Evolutionary conservation across 2,797 vertebrate genomes (phyloP), one percentile per base, ranked within the genome.

Genomic region (Oreochromis mossambicus): DNA sequence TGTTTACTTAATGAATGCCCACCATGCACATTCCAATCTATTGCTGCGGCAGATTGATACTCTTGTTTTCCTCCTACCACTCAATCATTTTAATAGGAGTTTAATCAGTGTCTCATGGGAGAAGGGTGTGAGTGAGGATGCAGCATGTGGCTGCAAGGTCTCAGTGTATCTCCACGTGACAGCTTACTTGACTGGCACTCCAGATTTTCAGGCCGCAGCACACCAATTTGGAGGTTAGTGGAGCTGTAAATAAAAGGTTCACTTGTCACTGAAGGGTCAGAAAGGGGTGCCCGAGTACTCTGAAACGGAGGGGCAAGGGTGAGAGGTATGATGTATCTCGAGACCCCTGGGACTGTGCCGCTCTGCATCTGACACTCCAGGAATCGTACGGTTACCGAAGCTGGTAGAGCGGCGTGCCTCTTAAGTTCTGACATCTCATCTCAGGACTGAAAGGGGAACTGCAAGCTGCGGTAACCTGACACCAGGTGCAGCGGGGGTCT

Each of bases 301-400:
- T 19, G 34, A 54, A 79, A 52, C 3, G 15, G 34, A 70, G 24
- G 26, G 38, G 79, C 55, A 61, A 81, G 80, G 80, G 80, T 50
- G 55, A 83, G 63, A 84, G 88, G 54, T 13, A 82, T 38, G 87
- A 46, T 90, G 91, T 92, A 91, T 92, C 91, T 43, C 84, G 92
- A 94, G 90, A 91, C 92, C 85, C 91, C 82, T 94, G 94, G 89
- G 94, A 95, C 86, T 8, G 77, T 4, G 8, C 76, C 80, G 80
- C 88, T 93, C 88, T 83, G 85, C 87, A 80, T 84, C 83, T 91
- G 93, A 92, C 90, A 91, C 93, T 91, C 85, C 78, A 90, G 90
- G 92, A 95, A 92, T 95, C 88, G 83, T 92, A 93, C 86, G 84
- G 92, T 93, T 93, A 92, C 89, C n/a, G 61, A 86, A 83, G 91